Conservation (phyloP, 2,888 invertebrate species). For the Archips xylosteana region DNA sequence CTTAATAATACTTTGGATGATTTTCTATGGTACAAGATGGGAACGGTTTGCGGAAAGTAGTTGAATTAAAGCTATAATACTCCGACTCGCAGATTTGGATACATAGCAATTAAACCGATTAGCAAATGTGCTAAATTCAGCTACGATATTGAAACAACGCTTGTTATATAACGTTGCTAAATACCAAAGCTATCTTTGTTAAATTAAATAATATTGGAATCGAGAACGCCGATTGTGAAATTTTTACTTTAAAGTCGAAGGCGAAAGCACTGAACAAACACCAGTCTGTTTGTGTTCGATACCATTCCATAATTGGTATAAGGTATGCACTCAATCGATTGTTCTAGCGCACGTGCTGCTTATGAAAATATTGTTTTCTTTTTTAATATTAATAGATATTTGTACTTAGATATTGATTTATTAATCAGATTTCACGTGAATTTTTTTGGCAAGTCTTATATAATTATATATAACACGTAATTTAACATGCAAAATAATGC, state of each 20-base stretch:
- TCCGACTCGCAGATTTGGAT: not conserved
- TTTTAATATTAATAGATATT: slow-evolving; percentile 2
- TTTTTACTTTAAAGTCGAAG: slow-evolving; percentile 21
- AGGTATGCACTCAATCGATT: slow-evolving; percentile 37
- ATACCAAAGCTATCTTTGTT: slow-evolving; percentile 5
- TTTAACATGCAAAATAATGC: slow-evolving; percentile 16
- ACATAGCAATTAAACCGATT: slow-evolving; percentile 14
- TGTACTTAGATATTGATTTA: not conserved
- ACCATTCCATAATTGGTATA: slow-evolving; percentile 40
- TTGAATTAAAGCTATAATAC: not conserved
- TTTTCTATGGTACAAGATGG: slow-evolving; percentile 13
- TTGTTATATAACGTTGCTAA: not conserved
- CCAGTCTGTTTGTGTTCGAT: slow-evolving; percentile 27
- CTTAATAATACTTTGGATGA: slow-evolving; percentile 10
- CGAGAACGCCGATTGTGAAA: slow-evolving; percentile 28
- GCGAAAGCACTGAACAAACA: slow-evolving; percentile 25
- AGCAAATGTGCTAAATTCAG: not conserved
- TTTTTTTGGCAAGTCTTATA: not conserved
- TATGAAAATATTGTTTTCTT: slow-evolving; percentile 22
- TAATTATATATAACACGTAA: not conserved
- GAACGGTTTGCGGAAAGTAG: not conserved
- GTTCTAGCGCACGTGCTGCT: slow-evolving; percentile 35
- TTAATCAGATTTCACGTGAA: not conserved
- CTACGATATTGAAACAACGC: not conserved
- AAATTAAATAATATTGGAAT: slow-evolving; percentile 19